Base-by-base conservation (phyloP, 2,797 vertebrate species). In the Phoxinus dragarum region DNA sequence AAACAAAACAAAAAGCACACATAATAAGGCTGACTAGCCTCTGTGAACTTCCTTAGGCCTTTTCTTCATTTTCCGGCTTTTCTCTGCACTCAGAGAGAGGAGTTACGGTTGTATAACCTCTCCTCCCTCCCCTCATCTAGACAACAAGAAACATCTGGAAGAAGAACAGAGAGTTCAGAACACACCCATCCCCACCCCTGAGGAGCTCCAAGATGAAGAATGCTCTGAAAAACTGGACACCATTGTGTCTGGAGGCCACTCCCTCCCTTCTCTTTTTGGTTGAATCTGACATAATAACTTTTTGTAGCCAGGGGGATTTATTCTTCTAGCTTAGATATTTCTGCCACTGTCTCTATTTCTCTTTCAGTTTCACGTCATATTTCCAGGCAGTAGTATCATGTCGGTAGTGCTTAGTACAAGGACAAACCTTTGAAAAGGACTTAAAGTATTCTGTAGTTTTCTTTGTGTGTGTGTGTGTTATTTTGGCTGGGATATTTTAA, bases 81-180 rank as follows among this genome's bases (percentile, higher is more conserved):
- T 89, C 87, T 86, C 71, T 69, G 82, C 47, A 34, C 75, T 64
- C 52, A 74, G 69, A 16, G 66, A 75, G 79, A 80, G 75, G 64
- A 73, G 73, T 81, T 76, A 23, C 88, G 82, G 89, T 93, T 93
- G 92, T 90, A 92, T 92, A 94, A 94, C 90, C 88, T 89, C 86
- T 88, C 82, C 77, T 89, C 88, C 76, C 71, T 69, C 42, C 84
- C 84, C 89, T 91, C 82, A 90, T 88, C 88, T 92, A 91, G 92
- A 93, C 94, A 94, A 94, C 92, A 92, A 93, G 93, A 94, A 95
- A 95, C 95, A 95, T 94, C 94, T 96, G 95, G 94, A 94, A 36
- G 47, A 81, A 91, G 93, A 96, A 95, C 91, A 95, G 92, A 94
- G 93, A 90, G 91, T 92, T 93, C 89, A 89, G 82, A 91, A 87